Evolutionary conservation across 2,888 invertebrate species (phyloP).

Genomic region (Polydrusus pterygomalis): DNA sequence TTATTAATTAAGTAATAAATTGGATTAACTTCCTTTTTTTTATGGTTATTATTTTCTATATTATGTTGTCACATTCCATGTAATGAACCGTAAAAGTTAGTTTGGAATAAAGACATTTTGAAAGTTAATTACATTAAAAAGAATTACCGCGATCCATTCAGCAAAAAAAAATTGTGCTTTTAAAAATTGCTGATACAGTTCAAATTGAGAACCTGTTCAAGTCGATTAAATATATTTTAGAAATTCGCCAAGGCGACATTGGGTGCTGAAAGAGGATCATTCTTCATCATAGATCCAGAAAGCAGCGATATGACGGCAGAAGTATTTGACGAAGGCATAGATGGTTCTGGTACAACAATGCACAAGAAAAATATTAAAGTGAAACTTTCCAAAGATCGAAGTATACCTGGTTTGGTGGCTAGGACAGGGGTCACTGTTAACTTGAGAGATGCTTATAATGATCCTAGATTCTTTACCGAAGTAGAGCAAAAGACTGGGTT

Average conservation of each 20-base stretch:
- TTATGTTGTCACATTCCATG: too few relatives aligned
- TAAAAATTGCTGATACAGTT: too few relatives aligned
- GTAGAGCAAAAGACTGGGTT: conserved; percentile 75
- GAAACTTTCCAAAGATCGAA: conserved; percentile 72
- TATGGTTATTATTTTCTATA: too few relatives aligned
- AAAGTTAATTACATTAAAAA: too few relatives aligned
- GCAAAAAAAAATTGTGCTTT: too few relatives aligned
- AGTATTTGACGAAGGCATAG: conserved; percentile 77
- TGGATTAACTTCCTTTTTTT: too few relatives aligned
- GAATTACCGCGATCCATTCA: too few relatives aligned
- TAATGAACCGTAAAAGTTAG: too few relatives aligned
- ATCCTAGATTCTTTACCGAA: conserved; percentile 74
- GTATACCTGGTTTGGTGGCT: conserved; percentile 75
- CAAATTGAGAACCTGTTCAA: too few relatives aligned
- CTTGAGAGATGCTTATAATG: conserved; percentile 75
- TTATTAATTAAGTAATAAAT: too few relatives aligned
- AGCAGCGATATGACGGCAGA: conserved; percentile 73
- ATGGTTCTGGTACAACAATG: conserved; percentile 68
- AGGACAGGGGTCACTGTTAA: conserved; percentile 73
- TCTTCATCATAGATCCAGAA: conserved; percentile 75
- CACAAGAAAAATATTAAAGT: conserved; percentile 75
- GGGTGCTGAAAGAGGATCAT: conserved; percentile 76
- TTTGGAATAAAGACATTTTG: too few relatives aligned
- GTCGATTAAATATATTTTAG: conserved; percentile 64
- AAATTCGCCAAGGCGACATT: conserved; percentile 76